These are phyloP conservation scores for Intellagama lesueurii DNA, from an alignment of 2,797 vertebrate genomes.

Conservation along the genomic window DNA sequence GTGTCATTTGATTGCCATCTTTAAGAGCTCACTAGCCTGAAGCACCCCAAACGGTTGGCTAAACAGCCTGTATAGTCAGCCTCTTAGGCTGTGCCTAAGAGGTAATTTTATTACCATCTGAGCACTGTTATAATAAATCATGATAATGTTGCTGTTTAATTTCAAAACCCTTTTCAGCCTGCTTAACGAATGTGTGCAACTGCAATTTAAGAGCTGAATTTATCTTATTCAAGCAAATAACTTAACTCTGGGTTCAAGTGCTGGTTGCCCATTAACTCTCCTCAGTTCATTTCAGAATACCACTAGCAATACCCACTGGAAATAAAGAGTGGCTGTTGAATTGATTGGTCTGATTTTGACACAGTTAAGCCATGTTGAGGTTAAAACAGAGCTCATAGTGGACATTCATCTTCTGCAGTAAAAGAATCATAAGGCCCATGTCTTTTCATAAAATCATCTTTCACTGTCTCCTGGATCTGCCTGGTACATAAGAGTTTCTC, in stretches of 20 bases:
- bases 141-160: background rate
- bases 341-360: slow-evolving; percentile 11
- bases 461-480: slow-evolving; percentile 63
- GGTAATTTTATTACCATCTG: background rate
- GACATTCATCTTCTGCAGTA: slow-evolving; percentile 45
- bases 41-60: too few relatives aligned
- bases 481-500: slow-evolving; percentile 54
- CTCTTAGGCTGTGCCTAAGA: background rate
- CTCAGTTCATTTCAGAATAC: background rate
- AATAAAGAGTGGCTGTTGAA: background rate
- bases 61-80: too few relatives aligned
- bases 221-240: background rate
- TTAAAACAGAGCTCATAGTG: background rate
- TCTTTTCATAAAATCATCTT: slow-evolving; percentile 59
- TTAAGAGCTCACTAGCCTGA: too few relatives aligned
- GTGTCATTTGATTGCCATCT: too few relatives aligned
- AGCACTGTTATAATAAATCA: background rate
- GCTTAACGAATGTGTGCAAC: background rate
- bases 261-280: background rate
- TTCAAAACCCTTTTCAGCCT: background rate
- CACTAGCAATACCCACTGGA: background rate
- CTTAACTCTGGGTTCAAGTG: background rate
- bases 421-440: slow-evolving; percentile 7
- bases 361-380: background rate
- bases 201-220: background rate